Base-by-base conservation (phyloP, 2,888 invertebrate genomes). In the Phragmatobia fuliginosa region DNA sequence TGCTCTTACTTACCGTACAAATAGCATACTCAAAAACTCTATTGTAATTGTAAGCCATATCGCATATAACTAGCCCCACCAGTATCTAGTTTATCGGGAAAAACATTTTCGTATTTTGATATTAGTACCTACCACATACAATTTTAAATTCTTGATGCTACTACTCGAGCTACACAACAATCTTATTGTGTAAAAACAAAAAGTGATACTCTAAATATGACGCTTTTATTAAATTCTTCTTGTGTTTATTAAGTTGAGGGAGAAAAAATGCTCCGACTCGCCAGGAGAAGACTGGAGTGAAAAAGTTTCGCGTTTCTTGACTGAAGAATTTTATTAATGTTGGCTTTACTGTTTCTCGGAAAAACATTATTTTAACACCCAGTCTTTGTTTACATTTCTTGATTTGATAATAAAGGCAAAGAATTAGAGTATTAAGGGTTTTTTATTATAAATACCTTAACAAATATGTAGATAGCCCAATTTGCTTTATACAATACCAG, bases 151-250 rank as follows among this genome's bases (percentile, higher is more conserved):
- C 77, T 73, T 73, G 75, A 79, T 79, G 75, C 70, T 67, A 75
- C 70, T 71, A 76, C 77, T 78, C 78, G 71, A 68, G 63, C 75
- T 66, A 71, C 73, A 75, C 73, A 79, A 81, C 81, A 81, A 78
- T 81, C 76, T 76, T 79, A 77, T 85, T 77, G 78, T 79, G 70
- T 75, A 78, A 79, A 83, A 81, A 76, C 79, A 84, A 82, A 84
- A 82, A 80, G 79, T 82, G 83, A 85, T 87, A 85, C 86, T 83
- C 84, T 85, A 90, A 91, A 90, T 90, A 90, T 90, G 90, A 91
- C 88, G 89, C 89, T 91, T 89, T 93, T 94, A 94, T 94, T 94
- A 94, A 94, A 94, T 94, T 94, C 92, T 87, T 90, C 87, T 87
- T 89, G 88, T 89, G 91, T 90, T 91, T 92, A 90, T 92, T 88